phyloP scores from a whole-genome alignment of 1,140 invertebrate genomes.

The Drosophila ohnishii region DNA sequence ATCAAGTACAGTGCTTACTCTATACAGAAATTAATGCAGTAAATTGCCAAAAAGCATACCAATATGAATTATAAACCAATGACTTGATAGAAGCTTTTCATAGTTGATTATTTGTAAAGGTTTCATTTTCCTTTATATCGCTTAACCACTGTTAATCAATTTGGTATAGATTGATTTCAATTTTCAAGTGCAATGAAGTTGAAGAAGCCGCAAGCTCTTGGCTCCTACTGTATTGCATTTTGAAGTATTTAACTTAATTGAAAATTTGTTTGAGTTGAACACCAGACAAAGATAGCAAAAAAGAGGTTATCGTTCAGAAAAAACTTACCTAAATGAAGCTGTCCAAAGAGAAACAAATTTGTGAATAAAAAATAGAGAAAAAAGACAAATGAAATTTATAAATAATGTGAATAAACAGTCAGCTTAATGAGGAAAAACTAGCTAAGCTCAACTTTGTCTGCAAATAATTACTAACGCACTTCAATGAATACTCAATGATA shows the following conservation, averaged over 20 bases:
- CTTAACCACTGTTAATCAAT: slow-evolving; percentile 47
- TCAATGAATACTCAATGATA: slow-evolving; percentile 38
- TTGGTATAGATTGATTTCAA: slow-evolving; percentile 43
- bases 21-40: background rate
- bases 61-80: background rate
- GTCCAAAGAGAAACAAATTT: background rate
- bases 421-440: slow-evolving; percentile 24
- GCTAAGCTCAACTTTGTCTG: slow-evolving; percentile 15
- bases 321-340: slow-evolving; percentile 25
- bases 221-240: slow-evolving; percentile 45
- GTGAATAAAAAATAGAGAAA: background rate
- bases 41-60: background rate
- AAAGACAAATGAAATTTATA: slow-evolving; percentile 5
- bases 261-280: slow-evolving; percentile 56
- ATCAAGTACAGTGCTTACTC: slow-evolving; percentile 30
- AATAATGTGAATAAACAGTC: slow-evolving; percentile 14
- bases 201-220: slow-evolving; percentile 19
- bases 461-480: slow-evolving; percentile 21
- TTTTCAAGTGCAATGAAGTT: slow-evolving; percentile 45
- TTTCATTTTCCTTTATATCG: background rate
- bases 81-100: background rate
- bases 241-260: slow-evolving; percentile 68
- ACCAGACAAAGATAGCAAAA: slow-evolving; percentile 6
- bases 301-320: background rate
- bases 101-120: background rate